A percentile compares a stretch with the other conserved stretches of the same genome.
Conservation (phyloP, 2,113 vertebrate species). For the Nesogale talazaci region DNA sequence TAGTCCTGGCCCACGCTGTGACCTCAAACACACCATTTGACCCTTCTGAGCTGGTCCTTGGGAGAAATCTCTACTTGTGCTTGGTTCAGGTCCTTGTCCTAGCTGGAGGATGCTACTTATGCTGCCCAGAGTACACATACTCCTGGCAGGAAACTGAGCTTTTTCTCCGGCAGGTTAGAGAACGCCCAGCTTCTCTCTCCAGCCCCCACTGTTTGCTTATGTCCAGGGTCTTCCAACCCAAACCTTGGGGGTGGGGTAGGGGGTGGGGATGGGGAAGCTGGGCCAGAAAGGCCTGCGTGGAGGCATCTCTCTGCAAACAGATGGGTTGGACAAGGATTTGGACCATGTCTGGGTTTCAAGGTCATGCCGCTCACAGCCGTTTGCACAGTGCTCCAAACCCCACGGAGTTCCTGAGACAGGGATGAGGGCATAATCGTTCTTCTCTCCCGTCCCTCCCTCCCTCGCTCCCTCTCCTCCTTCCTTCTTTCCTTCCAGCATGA, state of each 20-base stretch:
- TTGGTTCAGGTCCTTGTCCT: neutral
- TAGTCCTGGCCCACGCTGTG: neutral
- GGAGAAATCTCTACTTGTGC: neutral
- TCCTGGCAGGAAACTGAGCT: rapidly evolving
- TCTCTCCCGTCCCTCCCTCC: neutral
- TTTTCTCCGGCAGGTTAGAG: neutral
- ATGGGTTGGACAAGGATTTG: neutral
- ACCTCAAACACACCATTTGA: neutral
- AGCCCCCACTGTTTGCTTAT: neutral
- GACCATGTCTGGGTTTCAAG: neutral
- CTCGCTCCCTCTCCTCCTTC: too few relatives aligned
- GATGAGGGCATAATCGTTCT: neutral
- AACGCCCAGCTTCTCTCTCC: neutral
- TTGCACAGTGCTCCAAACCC: conserved; percentile 22
- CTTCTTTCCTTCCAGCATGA: rapidly evolving
- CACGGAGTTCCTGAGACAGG: neutral
- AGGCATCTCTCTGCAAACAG: neutral
- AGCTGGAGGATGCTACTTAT: neutral
- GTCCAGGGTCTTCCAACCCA: neutral
- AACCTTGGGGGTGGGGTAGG: neutral
- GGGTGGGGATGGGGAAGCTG: too few relatives aligned
- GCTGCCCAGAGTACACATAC: rapidly evolving
- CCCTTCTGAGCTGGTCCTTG: neutral
- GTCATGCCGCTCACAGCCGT: neutral
- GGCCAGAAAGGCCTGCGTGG: neutral